phyloP scores from a whole-genome alignment of 2,113 vertebrate genomes.

The Athene noctua region DNA sequence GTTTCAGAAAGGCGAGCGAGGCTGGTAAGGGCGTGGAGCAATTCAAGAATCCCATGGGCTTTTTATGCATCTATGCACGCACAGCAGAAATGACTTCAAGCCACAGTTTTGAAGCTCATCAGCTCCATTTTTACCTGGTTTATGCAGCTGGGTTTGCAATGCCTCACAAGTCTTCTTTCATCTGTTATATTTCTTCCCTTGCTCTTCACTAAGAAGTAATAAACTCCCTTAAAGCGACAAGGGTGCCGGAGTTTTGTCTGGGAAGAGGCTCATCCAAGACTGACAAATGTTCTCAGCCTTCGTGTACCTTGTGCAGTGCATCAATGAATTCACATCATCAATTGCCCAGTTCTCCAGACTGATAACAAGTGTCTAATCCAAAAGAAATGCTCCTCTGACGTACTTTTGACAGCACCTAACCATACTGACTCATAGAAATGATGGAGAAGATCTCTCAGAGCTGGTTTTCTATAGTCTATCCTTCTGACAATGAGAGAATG shows the following conservation, averaged over 20 bases:
- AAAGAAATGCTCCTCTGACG: not conserved
- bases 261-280: not conserved
- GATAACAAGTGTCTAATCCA: not conserved
- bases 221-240: not conserved
- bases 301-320: not conserved
- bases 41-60: not conserved
- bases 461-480: not conserved
- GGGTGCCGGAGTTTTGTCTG: not conserved
- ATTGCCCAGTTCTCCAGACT: not conserved
- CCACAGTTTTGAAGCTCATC: not conserved
- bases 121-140: not conserved
- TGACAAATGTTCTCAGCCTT: conserved; percentile 21
- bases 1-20: not conserved
- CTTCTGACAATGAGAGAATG: not conserved
- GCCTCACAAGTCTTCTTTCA: not conserved
- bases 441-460: not conserved
- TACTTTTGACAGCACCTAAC: not conserved
- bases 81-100: not conserved
- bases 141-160: not conserved
- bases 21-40: fast-evolving
- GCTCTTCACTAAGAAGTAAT: not conserved
- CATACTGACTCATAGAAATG: not conserved
- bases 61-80: not conserved
- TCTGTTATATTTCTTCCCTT: not conserved
- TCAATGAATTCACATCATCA: not conserved